These are phyloP conservation scores for Crotalus viridis DNA, from an alignment of 2,113 vertebrate genomes.

Conservation along the genomic window DNA sequence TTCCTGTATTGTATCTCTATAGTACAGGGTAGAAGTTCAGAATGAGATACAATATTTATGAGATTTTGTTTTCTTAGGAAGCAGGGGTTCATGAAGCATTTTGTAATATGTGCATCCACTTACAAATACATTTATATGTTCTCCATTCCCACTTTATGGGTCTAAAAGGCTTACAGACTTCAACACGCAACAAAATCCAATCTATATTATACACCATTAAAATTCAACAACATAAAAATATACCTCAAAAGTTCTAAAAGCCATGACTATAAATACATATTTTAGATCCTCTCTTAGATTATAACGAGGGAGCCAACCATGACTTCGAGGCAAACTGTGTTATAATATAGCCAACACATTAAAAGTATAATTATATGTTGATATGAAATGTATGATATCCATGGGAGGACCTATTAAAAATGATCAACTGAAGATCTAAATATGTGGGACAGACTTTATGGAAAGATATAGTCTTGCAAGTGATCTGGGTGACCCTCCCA, in stretches of 20 bases:
- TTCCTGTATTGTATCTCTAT: neutral
- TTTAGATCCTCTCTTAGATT: neutral
- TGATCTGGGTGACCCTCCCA: neutral
- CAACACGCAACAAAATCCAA: neutral
- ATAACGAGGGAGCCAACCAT: neutral
- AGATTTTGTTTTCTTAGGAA: neutral
- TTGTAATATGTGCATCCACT: neutral
- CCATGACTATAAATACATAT: neutral
- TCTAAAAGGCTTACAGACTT: neutral
- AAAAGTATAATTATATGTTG: neutral
- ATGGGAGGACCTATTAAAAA: neutral
- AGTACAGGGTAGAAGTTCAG: neutral
- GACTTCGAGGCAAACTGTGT: neutral
- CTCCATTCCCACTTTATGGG: neutral
- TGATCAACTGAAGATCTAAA: neutral
- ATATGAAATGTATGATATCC: neutral
- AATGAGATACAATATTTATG: neutral
- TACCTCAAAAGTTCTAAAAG: neutral
- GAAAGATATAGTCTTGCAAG: neutral
- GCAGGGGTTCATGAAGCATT: neutral
- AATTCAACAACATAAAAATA: neutral
- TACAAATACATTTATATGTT: neutral
- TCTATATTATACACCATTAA: neutral
- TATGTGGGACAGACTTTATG: neutral
- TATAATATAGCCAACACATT: neutral